Evolutionary conservation across 2,113 vertebrate species (phyloP), one percentile per base, ranked within the genome.

Genomic region (Sciurus niger): DNA sequence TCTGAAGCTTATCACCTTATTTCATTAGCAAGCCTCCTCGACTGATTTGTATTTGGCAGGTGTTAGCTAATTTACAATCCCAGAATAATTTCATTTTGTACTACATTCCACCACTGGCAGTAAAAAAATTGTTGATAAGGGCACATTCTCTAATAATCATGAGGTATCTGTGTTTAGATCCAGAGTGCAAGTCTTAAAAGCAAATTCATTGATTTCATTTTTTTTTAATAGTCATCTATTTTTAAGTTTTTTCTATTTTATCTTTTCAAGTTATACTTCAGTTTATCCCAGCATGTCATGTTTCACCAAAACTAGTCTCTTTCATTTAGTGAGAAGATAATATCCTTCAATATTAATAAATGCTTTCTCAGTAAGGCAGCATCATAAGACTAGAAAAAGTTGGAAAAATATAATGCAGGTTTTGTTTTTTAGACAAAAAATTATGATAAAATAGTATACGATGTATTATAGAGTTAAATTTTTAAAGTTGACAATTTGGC

Each of bases 1-100:
- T 82, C 84, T 40, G 53, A 93, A 94, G 80, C 60, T 93, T 17
- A 95, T 89, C 87, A 55, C 51, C 92, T 74, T 84, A 53, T 78
- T 92, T 93, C 84, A 85, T 70, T 73, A 96, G 65, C 16, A 53
- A 46, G 37, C 37, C n/a, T 85, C 79, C 83, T 2, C 40, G 43
- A 76, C 74, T 90, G 65, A 87, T 90, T n/a, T 84, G 90, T 67
- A 30, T 73, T 77, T 95, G 80, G 80, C 80, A 92, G 60, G 73
- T 95, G 46, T 46, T 80, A 90, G 72, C 72, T 94, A 48, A 95
- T 68, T 86, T 86, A 74, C 6, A 89, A 93, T 76, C 79, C 22
- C 28, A 37, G 85, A 92, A 87, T 72, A 84, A 91, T 91, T 94
- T 84, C 9, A 8, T 63, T 86, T 87, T 80, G 11, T 70, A 73